Base-by-base conservation (phyloP, 2,888 invertebrate genomes). In the Rhagonycha lutea region DNA sequence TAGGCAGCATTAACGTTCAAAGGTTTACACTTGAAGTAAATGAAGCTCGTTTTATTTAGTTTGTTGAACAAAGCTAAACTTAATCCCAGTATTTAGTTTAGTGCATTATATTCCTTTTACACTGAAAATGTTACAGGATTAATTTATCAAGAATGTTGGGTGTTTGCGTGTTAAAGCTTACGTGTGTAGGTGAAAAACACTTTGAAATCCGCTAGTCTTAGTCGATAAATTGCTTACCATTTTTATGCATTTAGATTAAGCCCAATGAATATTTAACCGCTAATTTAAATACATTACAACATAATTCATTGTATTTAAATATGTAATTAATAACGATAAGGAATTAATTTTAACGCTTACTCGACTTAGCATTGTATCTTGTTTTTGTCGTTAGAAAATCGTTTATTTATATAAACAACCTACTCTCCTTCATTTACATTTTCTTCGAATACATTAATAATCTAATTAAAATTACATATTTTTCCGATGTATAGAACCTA, bases 1-100 rank as follows among this genome's bases (percentile, higher is more conserved):
- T 86, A 85, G 85, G 83, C 83, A 84, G 84, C 85, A 85, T 86
- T 86, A 85, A 81, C 84, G 85, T 84, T 85, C 85, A 85, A 86
- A 86, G 86, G 83, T 82, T 82, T 82, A 83, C 83, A 83, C 82
- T 82, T 82, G 79, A 78, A 79, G 81, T 81, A 83, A 83, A 82
- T 78, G 83, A 80, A 80, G 79, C 81, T 78, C 80, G 82, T 82
- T 83, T 83, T 84, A 83, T 84, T 84, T 83, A 82, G 82, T 83
- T 83, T 81, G 80, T 79, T 76, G 81, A 82, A 81, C 82, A 82
- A 80, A 81, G 81, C 80, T 78, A 78, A 73, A 76, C 79, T 79
- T 80, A 79, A 79, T 79, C 80, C 74, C 69, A 71, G 75, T 74
- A 77, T 76, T 78, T 78, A 75, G 78, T 78, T 76, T 78, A 72